These are phyloP conservation scores for Tachina fera DNA, from an alignment of 2,888 invertebrate genomes.

Conservation along the genomic window DNA sequence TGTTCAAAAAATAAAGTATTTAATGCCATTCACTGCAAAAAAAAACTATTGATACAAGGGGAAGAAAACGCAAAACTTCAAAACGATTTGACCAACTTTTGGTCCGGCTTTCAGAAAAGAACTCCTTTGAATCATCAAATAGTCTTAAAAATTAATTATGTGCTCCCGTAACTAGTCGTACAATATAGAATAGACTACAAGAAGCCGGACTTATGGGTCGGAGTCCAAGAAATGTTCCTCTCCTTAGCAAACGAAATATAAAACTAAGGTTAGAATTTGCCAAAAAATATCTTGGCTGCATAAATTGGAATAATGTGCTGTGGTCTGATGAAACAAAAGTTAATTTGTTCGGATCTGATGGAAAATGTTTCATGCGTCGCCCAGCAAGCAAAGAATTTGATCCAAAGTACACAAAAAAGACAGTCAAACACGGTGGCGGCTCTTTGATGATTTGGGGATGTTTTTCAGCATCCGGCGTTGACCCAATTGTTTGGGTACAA, in stretches of 20 bases:
- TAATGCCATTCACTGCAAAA: too few relatives aligned
- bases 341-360: slow-evolving; percentile 18
- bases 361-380: slow-evolving; percentile 9
- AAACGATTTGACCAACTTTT: background rate
- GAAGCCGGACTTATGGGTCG: too few relatives aligned
- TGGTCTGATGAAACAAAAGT: slow-evolving; percentile 3
- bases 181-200: too few relatives aligned
- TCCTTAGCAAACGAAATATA: background rate
- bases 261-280: slow-evolving; percentile 5
- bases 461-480: slow-evolving; percentile 4
- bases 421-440: slow-evolving; percentile 10
- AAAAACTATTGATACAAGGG: too few relatives aligned
- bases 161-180: background rate
- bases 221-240: background rate
- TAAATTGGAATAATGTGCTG: too few relatives aligned
- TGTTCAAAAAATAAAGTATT: too few relatives aligned
- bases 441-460: slow-evolving; percentile 16
- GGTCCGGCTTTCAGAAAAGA: background rate
- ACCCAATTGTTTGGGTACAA: background rate
- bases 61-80: too few relatives aligned
- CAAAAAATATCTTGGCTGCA: background rate
- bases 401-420: slow-evolving; percentile 9
- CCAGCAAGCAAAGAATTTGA: slow-evolving; percentile 5
- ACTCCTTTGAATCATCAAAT: background rate
- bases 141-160: background rate